phyloP scores from a whole-genome alignment of 2,113 vertebrate species.

The Odobenus rosmarus region DNA sequence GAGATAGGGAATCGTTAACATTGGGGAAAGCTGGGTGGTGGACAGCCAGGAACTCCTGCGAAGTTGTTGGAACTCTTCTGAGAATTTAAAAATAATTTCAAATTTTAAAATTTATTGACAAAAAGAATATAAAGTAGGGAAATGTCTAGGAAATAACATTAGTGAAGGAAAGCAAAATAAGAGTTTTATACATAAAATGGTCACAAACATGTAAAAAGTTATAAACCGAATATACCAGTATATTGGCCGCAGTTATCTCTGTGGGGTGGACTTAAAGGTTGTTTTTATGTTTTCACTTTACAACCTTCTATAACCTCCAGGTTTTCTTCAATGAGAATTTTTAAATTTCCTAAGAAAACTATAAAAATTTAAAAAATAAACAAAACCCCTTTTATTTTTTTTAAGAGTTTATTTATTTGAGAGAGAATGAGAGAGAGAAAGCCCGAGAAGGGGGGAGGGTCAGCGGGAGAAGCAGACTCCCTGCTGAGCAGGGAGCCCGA shows the following conservation, averaged over 20 bases:
- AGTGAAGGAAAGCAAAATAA: background rate
- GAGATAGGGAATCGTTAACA: background rate
- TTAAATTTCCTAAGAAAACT: background rate
- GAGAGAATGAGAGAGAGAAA: no score
- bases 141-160: background rate
- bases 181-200: background rate
- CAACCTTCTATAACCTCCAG: background rate
- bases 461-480: no score
- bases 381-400: background rate
- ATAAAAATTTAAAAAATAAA: background rate
- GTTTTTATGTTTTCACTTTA: background rate
- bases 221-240: background rate
- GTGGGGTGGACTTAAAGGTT: background rate
- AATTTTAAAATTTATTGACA: background rate
- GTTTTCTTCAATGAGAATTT: background rate
- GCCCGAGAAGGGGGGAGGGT: no score
- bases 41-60: background rate
- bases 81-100: background rate
- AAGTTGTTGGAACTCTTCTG: background rate
- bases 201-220: background rate
- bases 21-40: background rate
- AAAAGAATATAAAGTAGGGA: background rate
- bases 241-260: background rate
- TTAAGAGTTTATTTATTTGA: no score
- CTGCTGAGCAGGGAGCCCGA: no score